These are phyloP conservation scores for Macaria liturata DNA, from an alignment of 2,888 invertebrate genomes.

Conservation along the genomic window DNA sequence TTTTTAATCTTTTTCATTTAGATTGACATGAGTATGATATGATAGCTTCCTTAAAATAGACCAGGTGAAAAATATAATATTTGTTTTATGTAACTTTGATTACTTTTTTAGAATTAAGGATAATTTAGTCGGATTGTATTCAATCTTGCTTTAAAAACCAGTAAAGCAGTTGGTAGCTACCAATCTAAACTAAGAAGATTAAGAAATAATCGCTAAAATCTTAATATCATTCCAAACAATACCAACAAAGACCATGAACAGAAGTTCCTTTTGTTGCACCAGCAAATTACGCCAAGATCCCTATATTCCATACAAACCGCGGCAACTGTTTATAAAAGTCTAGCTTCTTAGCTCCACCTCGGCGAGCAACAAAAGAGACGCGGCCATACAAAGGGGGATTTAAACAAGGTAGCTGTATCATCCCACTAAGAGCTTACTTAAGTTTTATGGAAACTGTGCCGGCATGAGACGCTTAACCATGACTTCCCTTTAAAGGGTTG, in stretches of 20 bases:
- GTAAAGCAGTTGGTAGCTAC: too few relatives aligned
- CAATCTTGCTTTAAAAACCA: too few relatives aligned
- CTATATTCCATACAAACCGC: constrained; percentile 58
- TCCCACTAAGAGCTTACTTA: constrained; percentile 76
- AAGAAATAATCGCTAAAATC: too few relatives aligned
- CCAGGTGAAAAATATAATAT: constrained; percentile 7
- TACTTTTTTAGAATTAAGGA: too few relatives aligned
- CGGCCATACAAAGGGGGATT: constrained; percentile 74
- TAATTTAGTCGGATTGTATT: too few relatives aligned
- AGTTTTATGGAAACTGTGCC: constrained; percentile 77
- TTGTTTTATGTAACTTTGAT: too few relatives aligned
- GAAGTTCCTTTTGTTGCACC: constrained; percentile 49
- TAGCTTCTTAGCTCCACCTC: constrained; percentile 64
- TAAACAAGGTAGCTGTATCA: constrained; percentile 77
- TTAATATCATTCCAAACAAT: constrained; percentile 33
- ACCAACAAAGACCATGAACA: constrained; percentile 45
- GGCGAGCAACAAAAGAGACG: constrained; percentile 74
- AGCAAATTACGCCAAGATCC: constrained; percentile 58
- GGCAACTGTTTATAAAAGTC: constrained; percentile 73
- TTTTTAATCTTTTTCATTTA: constrained; percentile 79
- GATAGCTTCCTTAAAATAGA: constrained; percentile 38
- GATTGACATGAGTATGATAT: constrained; percentile 78
- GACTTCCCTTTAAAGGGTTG: constrained; percentile 79
- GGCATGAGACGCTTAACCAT: constrained; percentile 71
- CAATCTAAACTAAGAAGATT: too few relatives aligned